Evolutionary conservation across 1,140 invertebrate genomes (phyloP), one percentile per base, ranked within the genome.

Genomic region (Drosophila ficusphila): DNA sequence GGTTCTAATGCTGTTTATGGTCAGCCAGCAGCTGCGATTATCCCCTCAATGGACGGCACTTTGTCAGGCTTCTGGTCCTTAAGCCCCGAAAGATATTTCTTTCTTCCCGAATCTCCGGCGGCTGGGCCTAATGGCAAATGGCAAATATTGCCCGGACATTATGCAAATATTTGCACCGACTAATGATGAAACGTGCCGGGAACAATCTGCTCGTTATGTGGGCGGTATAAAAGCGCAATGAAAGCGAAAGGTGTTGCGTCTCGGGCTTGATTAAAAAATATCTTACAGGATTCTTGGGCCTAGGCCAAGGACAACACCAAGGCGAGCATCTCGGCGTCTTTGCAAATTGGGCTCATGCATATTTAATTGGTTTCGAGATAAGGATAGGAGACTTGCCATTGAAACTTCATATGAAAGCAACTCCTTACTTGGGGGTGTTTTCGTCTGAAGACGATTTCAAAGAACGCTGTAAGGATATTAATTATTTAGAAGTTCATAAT

Each of bases 151-250:
- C 48, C 56, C 41, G 44, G 72, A 62, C 81, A 74, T 86, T 86
- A 86, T 86, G 81, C 82, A 88, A 86, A 86, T 86, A 86, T 86
- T 86, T 86, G 82, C 82, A 58, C 71, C 79, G 69, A 74, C 82
- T 88, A 88, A 88, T 86, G 77, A 81, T 58, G 62, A 53, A 70
- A 62, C 75, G 60, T 54, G 53, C 58, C 49, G 9, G 36, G 38
- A 27, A 58, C 79, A 83, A 83, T 78, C 74, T 83, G 79, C 39
- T 82, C 57, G 48, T 82, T 53, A 57, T 64, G 56, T 16, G 49
- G 34, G 61, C 61, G 27, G 27, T 51, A 38, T 62, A 64, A 65
- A 70, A 71, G 77, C 67, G 62, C 60, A 67, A 68, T 79, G 81
- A 85, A 86, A 85, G 39, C 76, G 81, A 85, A 85, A 75, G 67